A percentile compares a stretch with the other conserved stretches of the same genome.
Evolutionary conservation across 2,888 invertebrate genomes (phyloP).

Genomic region (Leistus spinibarbis): DNA sequence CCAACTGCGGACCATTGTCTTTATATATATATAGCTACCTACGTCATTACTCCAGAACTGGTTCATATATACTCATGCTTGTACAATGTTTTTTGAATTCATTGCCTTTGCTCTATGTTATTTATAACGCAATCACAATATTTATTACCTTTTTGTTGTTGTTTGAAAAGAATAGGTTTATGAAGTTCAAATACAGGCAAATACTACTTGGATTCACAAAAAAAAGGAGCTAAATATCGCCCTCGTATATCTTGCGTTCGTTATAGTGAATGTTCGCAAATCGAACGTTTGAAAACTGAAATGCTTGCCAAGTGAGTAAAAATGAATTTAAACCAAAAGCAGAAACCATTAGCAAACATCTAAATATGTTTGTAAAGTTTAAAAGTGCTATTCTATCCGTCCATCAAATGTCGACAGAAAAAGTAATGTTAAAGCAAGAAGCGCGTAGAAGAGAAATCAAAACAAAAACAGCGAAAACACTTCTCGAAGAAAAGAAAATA

Average conservation of each 20-base stretch:
- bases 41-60: neutral
- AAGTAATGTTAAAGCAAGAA: constrained; percentile 10
- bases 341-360: no score
- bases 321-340: no score
- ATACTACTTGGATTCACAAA: neutral
- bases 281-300: no score
- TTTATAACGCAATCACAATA: neutral
- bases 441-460: constrained; percentile 22
- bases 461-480: constrained; percentile 28
- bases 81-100: neutral
- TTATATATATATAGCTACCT: constrained; percentile 45
- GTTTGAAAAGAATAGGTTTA: neutral
- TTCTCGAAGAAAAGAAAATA: constrained; percentile 33
- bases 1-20: constrained; percentile 46
- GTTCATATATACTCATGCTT: neutral
- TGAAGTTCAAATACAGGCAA: neutral
- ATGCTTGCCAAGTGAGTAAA: no score
- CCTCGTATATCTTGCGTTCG: no score
- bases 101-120: neutral
- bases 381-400: neutral
- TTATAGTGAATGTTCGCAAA: no score
- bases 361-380: no score
- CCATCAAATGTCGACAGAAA: constrained; percentile 2
- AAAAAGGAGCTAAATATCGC: no score
- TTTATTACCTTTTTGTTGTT: neutral